These are phyloP conservation scores for Glaucomys volans DNA, from an alignment of 2,113 vertebrate genomes.

Conservation along the genomic window DNA sequence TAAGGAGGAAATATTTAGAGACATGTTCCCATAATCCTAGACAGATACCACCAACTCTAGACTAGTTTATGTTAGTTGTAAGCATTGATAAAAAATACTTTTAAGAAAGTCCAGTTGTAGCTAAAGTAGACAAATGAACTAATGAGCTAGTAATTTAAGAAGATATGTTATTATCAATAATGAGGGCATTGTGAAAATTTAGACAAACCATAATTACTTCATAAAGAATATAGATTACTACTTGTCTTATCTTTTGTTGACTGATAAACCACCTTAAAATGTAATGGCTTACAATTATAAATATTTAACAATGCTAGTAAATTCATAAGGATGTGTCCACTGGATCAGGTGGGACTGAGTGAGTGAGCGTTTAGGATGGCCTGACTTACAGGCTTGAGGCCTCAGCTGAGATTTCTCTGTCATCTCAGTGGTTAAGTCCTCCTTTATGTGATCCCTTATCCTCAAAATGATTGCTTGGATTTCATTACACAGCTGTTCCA, in stretches of 20 bases:
- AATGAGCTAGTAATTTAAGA: not conserved
- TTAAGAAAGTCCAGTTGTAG: not conserved
- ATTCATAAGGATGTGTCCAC: not conserved
- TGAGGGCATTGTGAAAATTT: not conserved
- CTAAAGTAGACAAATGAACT: not conserved
- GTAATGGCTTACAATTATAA: not conserved
- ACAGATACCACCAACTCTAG: not conserved
- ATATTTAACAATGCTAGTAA: not conserved
- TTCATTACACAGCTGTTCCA: no score
- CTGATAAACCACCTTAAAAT: not conserved
- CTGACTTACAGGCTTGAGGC: not conserved
- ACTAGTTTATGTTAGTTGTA: not conserved
- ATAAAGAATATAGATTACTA: not conserved
- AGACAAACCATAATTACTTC: not conserved
- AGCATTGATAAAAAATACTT: not conserved
- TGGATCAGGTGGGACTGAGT: not conserved
- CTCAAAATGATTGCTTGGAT: not conserved
- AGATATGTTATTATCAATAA: not conserved
- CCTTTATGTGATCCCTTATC: not conserved
- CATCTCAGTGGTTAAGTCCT: not conserved
- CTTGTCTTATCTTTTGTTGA: not conserved
- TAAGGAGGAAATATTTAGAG: not conserved
- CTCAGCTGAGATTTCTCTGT: not conserved
- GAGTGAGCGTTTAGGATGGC: no score
- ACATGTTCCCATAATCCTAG: not conserved